phyloP scores from a whole-genome alignment of 2,888 invertebrate species.

The Ferrisia virgata region DNA sequence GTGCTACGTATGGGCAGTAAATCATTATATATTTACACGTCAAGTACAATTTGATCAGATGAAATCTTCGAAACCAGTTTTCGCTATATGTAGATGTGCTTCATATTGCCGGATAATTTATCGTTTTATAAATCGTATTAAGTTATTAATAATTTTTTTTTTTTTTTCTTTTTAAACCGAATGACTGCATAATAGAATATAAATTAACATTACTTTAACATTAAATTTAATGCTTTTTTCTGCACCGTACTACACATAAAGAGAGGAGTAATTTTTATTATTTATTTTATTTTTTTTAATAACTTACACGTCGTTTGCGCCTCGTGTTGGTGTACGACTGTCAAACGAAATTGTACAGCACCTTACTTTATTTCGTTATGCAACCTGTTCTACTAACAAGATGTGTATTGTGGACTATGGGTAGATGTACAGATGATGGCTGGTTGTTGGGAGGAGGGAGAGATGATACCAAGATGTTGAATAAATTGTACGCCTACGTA shows the following conservation, averaged over 20 bases:
- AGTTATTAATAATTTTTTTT: slow-evolving; percentile 36
- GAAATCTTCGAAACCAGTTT: slow-evolving; percentile 38
- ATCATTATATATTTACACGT: not conserved
- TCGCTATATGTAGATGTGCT: not conserved
- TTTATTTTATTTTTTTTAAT: too few species aligned
- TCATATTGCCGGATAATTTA: slow-evolving; percentile 18
- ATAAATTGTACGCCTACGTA: too few species aligned
- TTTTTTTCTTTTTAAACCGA: too few species aligned
- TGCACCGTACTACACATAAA: not conserved
- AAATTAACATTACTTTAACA: slow-evolving; percentile 12
- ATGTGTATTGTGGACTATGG: too few species aligned
- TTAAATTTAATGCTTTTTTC: slow-evolving; percentile 29
- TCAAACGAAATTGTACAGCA: not conserved
- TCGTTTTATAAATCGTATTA: slow-evolving; percentile 40
- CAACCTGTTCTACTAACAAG: not conserved
- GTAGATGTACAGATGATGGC: too few species aligned
- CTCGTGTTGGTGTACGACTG: not conserved
- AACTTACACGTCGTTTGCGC: not conserved
- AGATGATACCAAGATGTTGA: too few species aligned
- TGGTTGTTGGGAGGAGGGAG: too few species aligned
- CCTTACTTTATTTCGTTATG: not conserved
- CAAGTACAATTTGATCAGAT: slow-evolving; percentile 12
- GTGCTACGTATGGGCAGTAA: not conserved
- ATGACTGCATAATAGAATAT: slow-evolving; percentile 26
- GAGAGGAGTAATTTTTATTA: slow-evolving; percentile 14